Conservation (phyloP, 2,888 invertebrate species). For the Hoplodrina blanda region DNA sequence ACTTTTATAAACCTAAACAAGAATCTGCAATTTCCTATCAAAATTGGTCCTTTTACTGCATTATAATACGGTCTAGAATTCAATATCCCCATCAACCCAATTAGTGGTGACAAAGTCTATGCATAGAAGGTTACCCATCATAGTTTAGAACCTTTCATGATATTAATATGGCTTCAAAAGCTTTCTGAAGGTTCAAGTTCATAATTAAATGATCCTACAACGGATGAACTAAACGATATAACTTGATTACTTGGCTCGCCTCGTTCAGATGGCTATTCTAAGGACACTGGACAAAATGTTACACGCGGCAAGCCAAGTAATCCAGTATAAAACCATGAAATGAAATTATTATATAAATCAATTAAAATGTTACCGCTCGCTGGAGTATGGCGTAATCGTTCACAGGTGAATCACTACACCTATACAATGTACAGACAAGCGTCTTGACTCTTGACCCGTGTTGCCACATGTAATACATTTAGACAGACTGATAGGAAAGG, state of each 20-base stretch:
- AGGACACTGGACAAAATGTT: not conserved
- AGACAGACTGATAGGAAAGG: conserved; percentile 20
- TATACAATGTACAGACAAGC: not conserved
- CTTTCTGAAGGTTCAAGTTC: not conserved
- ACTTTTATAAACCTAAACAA: not conserved
- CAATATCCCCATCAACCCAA: conserved; percentile 6
- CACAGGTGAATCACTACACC: too few species aligned
- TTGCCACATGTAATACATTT: conserved; percentile 2
- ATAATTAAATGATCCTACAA: conserved; percentile 1
- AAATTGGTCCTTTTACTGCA: not conserved
- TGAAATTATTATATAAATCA: conserved; percentile 9
- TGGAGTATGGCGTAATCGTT: not conserved
- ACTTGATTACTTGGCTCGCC: not conserved
- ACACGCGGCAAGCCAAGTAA: not conserved
- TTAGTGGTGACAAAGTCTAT: conserved; percentile 8
- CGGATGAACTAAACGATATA: not conserved
- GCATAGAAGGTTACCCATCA: not conserved
- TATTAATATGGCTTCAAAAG: conserved; percentile 24
- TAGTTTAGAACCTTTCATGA: conserved; percentile 12
- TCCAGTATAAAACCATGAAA: not conserved
- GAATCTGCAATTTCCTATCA: not conserved
- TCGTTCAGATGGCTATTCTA: not conserved
- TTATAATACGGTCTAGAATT: not conserved
- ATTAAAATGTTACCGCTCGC: not conserved
- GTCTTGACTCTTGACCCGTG: conserved; percentile 17